Conservation (phyloP, 2,888 invertebrate genomes). For the Pseudolycoriella hygida region DNA sequence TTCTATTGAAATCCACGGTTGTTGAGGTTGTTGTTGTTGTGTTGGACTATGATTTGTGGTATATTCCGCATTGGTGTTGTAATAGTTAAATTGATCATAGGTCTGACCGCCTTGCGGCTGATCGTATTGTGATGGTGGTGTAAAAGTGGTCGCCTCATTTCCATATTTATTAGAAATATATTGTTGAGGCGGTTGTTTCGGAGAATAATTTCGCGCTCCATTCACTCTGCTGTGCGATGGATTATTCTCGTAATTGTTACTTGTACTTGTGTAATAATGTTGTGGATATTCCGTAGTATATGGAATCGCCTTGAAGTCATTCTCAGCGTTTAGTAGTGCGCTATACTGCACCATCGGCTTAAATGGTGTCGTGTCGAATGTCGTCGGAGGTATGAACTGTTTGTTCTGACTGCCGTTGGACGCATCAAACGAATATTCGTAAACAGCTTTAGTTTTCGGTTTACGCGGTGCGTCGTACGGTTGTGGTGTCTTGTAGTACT, state of each 20-base stretch:
- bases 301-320: slow-evolving; percentile 20
- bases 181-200: slow-evolving; percentile 7
- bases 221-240: not conserved
- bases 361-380: slow-evolving; percentile 41
- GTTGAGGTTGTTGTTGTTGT: slow-evolving; percentile 26
- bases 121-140: slow-evolving; percentile 15
- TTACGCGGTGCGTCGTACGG: slow-evolving; percentile 20
- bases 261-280: slow-evolving; percentile 6
- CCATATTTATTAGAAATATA: slow-evolving; percentile 5
- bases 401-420: slow-evolving; percentile 22
- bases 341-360: slow-evolving; percentile 41
- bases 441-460: slow-evolving; percentile 36
- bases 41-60: slow-evolving; percentile 47
- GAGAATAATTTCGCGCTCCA: not conserved
- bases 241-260: not conserved
- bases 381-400: slow-evolving; percentile 16
- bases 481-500: slow-evolving; percentile 39
- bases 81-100: not conserved
- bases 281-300: slow-evolving; percentile 8
- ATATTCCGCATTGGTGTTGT: slow-evolving; percentile 16
- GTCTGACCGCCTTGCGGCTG: slow-evolving; percentile 13
- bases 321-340: slow-evolving; percentile 22
- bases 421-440: slow-evolving; percentile 56
- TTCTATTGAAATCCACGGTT: slow-evolving; percentile 17
- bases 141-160: too few relatives aligned